Percentiles rank a stretch among this genome's conserved stretches.
These are phyloP conservation scores for Larimichthys polyactis DNA, from an alignment of 2,113 vertebrate species.

Conservation along the genomic window DNA sequence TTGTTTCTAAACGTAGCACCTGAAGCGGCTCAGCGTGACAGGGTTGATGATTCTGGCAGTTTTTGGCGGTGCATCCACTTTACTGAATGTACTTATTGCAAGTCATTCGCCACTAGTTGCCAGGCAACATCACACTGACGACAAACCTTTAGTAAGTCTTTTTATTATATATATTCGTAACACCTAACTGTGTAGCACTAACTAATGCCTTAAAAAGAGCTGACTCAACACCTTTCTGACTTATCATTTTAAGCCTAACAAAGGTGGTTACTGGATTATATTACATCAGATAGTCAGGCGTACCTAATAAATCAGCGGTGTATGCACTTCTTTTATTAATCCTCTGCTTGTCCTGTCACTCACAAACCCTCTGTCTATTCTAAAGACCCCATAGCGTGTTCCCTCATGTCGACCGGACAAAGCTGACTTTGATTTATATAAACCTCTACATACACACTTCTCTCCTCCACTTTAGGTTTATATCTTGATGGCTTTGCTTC, in stretches of 20 bases:
- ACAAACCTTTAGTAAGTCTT: too few relatives aligned
- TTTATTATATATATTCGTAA: too few relatives aligned
- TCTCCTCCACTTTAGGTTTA: conserved; percentile 45
- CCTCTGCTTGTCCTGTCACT: not conserved
- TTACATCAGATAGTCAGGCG: not conserved
- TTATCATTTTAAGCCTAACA: not conserved
- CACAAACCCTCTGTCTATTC: conserved; percentile 19
- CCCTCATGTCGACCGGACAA: conserved; percentile 11
- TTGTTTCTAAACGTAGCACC: too few relatives aligned
- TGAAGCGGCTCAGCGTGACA: not conserved
- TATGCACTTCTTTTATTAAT: conserved; percentile 10
- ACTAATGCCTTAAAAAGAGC: not conserved
- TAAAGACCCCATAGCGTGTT: not conserved
- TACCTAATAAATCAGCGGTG: not conserved
- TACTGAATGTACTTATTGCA: not conserved
- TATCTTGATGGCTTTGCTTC: conserved; percentile 40
- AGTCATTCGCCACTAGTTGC: not conserved
- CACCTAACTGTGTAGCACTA: too few relatives aligned
- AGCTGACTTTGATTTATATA: conserved; percentile 60
- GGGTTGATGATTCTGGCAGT: too few relatives aligned
- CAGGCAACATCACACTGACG: too few relatives aligned
- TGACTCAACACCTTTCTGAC: not conserved
- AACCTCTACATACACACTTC: conserved; percentile 31
- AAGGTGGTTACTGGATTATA: not conserved
- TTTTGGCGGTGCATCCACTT: not conserved